Evolutionary conservation across 2,113 vertebrate genomes (phyloP).

Genomic region (Dinomys branickii): DNA sequence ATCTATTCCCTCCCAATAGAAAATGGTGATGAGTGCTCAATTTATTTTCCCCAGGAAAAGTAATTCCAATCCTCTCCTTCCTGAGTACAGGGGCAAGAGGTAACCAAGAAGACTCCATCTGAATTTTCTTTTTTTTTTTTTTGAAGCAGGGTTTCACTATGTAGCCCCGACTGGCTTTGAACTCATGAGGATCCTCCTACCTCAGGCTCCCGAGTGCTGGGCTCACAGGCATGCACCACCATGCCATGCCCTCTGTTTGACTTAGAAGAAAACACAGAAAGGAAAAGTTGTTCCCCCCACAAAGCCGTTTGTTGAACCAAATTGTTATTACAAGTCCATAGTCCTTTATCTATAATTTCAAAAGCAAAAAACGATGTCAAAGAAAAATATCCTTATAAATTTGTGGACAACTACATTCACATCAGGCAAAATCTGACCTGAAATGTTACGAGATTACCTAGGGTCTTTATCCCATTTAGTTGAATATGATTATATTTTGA

Average conservation of each 20-base stretch:
- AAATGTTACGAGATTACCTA: not conserved
- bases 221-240: not conserved
- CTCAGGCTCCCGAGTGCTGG: not conserved
- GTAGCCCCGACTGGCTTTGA: not conserved
- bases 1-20: not conserved
- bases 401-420: not conserved
- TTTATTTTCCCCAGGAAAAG: not conserved
- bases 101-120: not conserved
- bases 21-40: not conserved
- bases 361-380: not conserved
- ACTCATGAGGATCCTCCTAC: too few species aligned
- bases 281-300: not conserved
- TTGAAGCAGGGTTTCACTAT: not conserved
- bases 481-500: not conserved
- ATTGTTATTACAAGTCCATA: not conserved
- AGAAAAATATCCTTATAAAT: not conserved
- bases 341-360: not conserved
- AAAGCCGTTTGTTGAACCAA: conserved; percentile 12
- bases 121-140: not conserved
- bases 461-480: not conserved
- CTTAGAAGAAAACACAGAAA: not conserved
- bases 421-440: not conserved
- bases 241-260: not conserved
- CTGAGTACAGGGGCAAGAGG: not conserved
- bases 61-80: not conserved